Percentiles rank a stretch among this genome's conserved stretches.
These are phyloP conservation scores for Etheostoma perlongum DNA, from an alignment of 2,797 vertebrate genomes.

Conservation along the genomic window DNA sequence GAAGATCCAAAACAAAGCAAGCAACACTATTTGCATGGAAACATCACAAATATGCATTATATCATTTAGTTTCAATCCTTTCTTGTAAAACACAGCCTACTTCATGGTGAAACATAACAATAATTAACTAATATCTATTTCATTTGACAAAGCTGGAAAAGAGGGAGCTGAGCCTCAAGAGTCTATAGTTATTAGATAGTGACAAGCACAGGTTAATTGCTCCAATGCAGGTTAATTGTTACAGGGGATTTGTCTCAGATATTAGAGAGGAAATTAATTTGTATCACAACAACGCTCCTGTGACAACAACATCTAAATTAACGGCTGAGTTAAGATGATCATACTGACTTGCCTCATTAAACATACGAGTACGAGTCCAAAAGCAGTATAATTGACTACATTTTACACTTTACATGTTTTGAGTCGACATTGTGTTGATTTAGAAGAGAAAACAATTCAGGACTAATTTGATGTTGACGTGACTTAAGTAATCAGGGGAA, in stretches of 20 bases:
- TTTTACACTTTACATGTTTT: neutral
- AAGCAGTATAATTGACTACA: constrained; percentile 21
- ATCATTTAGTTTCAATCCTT: constrained; percentile 23
- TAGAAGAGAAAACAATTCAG: neutral
- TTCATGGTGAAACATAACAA: constrained; percentile 22
- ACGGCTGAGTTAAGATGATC: constrained; percentile 33
- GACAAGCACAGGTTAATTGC: constrained; percentile 70
- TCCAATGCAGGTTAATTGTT: constrained; percentile 75
- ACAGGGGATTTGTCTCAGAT: constrained; percentile 64
- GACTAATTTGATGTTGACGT: constrained; percentile 8
- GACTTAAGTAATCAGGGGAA: constrained; percentile 19
- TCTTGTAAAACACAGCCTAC: constrained; percentile 4
- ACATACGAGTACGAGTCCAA: neutral
- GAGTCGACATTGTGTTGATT: neutral
- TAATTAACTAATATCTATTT: constrained; percentile 23
- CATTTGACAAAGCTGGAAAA: constrained; percentile 13
- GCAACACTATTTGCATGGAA: constrained; percentile 22
- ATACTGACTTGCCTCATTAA: constrained; percentile 43
- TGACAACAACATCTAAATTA: constrained; percentile 58
- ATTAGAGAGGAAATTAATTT: constrained; percentile 72
- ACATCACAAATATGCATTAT: constrained; percentile 39
- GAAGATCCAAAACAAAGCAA: constrained; percentile 33
- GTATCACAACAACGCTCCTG: constrained; percentile 60
- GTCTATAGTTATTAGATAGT: constrained; percentile 59
- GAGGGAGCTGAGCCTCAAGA: constrained; percentile 26